phyloP scores from a whole-genome alignment of 64 coral and sea anemone genomes.

The Pocillopora damicornis region DNA sequence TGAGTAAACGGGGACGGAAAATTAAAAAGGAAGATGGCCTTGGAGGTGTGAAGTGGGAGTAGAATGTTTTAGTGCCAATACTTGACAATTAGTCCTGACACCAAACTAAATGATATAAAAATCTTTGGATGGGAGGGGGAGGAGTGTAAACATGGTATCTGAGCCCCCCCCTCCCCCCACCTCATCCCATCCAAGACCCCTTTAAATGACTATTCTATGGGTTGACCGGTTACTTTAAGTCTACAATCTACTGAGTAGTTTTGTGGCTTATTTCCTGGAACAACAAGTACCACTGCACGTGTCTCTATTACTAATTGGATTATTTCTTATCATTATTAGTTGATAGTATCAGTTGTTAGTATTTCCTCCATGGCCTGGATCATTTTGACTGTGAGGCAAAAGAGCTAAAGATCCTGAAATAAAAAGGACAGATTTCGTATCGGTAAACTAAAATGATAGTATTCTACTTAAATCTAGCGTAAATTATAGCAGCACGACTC shows the following conservation, averaged over 20 bases:
- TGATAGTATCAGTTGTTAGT: not conserved
- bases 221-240: not conserved
- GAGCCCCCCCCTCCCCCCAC: too few species aligned
- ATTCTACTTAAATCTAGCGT: not conserved
- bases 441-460: not conserved
- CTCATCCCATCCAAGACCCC: too few species aligned
- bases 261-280: not conserved
- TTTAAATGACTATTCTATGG: too few species aligned
- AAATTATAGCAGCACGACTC: too few species aligned
- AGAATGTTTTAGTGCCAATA: too few species aligned
- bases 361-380: not conserved
- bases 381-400: not conserved
- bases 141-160: too few species aligned
- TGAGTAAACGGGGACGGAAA: too few species aligned
- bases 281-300: not conserved
- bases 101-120: too few species aligned
- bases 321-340: not conserved
- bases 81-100: too few species aligned
- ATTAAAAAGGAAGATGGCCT: too few species aligned
- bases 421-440: not conserved
- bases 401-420: slow-evolving; percentile 3
- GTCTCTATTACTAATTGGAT: not conserved
- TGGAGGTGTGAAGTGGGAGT: too few species aligned
- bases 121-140: too few species aligned
- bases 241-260: not conserved